These are phyloP conservation scores for Andrena chrysosceles DNA, from an alignment of 2,888 invertebrate genomes.

Conservation along the genomic window DNA sequence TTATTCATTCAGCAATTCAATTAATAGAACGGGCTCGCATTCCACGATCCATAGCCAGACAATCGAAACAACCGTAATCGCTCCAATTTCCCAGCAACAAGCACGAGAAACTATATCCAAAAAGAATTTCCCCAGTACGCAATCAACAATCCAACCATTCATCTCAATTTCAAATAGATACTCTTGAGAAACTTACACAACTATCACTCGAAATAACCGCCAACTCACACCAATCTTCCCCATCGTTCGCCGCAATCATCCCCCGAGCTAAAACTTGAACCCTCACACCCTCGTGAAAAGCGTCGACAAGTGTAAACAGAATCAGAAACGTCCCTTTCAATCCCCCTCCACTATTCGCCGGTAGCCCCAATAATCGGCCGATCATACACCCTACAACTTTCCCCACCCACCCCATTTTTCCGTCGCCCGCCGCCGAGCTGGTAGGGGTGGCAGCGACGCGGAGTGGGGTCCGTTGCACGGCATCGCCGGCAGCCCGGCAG, in stretches of 20 bases:
- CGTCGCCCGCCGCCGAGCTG: neutral
- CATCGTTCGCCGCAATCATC: neutral
- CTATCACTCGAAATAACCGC: too few relatives aligned
- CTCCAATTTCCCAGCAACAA: too few relatives aligned
- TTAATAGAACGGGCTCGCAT: neutral
- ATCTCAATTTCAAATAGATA: too few relatives aligned
- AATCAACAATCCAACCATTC: too few relatives aligned
- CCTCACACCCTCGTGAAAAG: neutral
- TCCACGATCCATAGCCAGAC: too few relatives aligned
- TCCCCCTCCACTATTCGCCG: neutral
- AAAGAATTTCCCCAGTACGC: too few relatives aligned
- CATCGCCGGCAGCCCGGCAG: slow-evolving; percentile 55
- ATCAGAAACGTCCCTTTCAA: slow-evolving; percentile 37
- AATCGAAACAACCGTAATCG: too few relatives aligned
- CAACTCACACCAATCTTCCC: too few relatives aligned
- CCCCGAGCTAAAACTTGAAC: neutral
- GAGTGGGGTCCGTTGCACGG: slow-evolving; percentile 51
- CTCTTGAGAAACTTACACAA: too few relatives aligned
- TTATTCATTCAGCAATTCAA: neutral
- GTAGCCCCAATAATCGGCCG: slow-evolving; percentile 50
- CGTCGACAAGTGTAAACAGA: slow-evolving; percentile 43
- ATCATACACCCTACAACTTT: slow-evolving; percentile 55
- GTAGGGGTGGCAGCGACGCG: slow-evolving; percentile 16
- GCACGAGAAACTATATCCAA: too few relatives aligned
- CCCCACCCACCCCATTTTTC: slow-evolving; percentile 44